A percentile compares a stretch with the other conserved stretches of the same genome.
phyloP scores from a whole-genome alignment of 2,888 invertebrate genomes.

The Folsomia manolachei region DNA sequence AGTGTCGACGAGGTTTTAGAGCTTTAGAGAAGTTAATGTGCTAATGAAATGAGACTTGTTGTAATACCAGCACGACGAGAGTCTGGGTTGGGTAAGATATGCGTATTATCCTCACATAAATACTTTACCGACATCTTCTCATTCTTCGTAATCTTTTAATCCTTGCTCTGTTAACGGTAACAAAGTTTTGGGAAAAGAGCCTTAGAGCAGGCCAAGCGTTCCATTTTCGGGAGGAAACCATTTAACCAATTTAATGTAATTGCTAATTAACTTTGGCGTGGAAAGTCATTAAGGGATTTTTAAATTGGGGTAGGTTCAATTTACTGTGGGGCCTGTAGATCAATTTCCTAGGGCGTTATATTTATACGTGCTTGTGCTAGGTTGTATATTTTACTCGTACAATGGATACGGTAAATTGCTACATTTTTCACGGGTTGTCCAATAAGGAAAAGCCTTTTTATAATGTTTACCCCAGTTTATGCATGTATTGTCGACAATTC shows the following conservation, averaged over 20 bases:
- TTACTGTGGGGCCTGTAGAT: too few species aligned
- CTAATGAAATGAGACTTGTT: background rate
- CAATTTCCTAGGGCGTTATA: too few species aligned
- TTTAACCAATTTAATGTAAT: background rate
- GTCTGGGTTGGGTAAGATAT: background rate
- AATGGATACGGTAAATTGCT: too few species aligned
- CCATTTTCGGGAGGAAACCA: background rate
- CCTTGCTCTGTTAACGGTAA: background rate
- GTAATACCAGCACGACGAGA: background rate
- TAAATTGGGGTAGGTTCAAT: background rate
- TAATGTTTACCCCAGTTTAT: too few species aligned
- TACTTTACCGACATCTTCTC: background rate
- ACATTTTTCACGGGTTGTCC: too few species aligned
- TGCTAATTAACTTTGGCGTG: background rate
- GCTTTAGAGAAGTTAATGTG: background rate
- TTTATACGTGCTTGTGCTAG: too few species aligned
- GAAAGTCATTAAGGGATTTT: background rate
- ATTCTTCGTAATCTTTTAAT: background rate
- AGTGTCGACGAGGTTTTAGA: background rate
- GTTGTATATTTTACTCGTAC: too few species aligned
- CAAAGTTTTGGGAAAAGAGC: background rate
- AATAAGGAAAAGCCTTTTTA: too few species aligned
- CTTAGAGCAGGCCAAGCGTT: background rate
- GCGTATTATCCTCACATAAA: background rate
- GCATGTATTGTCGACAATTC: too few species aligned